Evolutionary conservation across 2,888 invertebrate species (phyloP), one percentile per base, ranked within the genome.

Genomic region (Lasioglossum figueresi): DNA sequence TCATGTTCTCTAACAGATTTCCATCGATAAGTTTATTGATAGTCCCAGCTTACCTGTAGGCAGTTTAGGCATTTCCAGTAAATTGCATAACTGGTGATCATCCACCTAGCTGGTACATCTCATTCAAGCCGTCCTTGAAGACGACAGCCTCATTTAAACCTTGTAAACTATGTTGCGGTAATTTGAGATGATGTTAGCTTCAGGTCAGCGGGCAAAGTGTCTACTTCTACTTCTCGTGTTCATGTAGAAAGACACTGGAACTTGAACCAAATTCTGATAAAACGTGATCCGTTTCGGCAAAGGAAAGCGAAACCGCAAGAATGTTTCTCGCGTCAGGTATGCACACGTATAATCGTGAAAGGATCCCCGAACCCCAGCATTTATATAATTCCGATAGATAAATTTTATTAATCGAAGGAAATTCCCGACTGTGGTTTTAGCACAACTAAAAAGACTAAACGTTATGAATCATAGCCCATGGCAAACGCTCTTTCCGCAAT

Each of bases 401-500:
- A 40, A 68, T 68, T 37, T 23, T n/a, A 31, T 59, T 59, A 14
- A 14, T 37, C 37, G 37, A 34, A 23, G 23, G 37, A 40, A 68
- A 37, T 68, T 37, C 10, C 23, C 12, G 4, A 23, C 4, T 0
- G 23, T 37, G 37, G 19, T 40, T 40, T n/a, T 68, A 12, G 12
- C 10, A n/a, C 45, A 34, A n/a, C 34, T 12, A 68, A 68, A 68
- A 68, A n/a, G 37, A 48, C 19, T 6, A 37, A 56, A 34, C 31
- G 31, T 48, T 43, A 19, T 27, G 68, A 37, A 70, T 12, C 34
- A n/a, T 12, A 34, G 66, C n/a, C 52, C 52, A 27, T n/a, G 31
- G 48, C 59, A 59, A 56, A 56, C 74, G 43, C 14, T 79, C 77
- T 79, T 84, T 88, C 86, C 83, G 88, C 84, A 82, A 88, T 76